Evolutionary conservation across 2,113 vertebrate species (phyloP).

Genomic region (Orycteropus afer): DNA sequence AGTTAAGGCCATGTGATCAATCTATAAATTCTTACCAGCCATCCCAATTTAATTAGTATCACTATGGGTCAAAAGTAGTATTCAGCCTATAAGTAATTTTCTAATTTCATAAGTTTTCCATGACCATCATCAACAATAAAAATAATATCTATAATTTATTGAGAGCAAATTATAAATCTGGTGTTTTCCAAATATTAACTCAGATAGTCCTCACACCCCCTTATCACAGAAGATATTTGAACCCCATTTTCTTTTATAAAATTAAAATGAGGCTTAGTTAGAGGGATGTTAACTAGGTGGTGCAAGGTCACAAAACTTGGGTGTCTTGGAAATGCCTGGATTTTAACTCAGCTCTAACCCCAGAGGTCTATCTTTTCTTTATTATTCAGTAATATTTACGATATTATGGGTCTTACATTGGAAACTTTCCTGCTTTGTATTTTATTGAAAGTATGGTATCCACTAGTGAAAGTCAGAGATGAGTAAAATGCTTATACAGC

Average conservation of each 20-base stretch:
- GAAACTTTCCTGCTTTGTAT: not conserved
- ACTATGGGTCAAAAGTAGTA: not conserved
- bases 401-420: not conserved
- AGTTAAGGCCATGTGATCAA: not conserved
- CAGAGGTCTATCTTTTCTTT: not conserved
- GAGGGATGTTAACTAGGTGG: not conserved
- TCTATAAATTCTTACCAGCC: not conserved
- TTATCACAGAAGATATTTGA: not conserved
- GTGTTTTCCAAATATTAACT: not conserved
- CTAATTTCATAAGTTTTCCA: conserved; percentile 30
- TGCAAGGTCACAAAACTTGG: not conserved
- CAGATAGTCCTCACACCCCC: not conserved
- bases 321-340: not conserved
- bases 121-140: not conserved
- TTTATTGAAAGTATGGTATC: not conserved
- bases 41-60: not conserved
- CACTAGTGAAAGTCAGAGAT: not conserved
- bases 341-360: not conserved
- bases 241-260: not conserved
- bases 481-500: not conserved
- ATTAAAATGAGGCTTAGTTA: not conserved
- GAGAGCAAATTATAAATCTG: not conserved
- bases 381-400: conserved; percentile 13
- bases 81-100: conserved; percentile 35
- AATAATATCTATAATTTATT: conserved; percentile 20